Percentiles rank a stretch among this genome's conserved stretches.
Evolutionary conservation across 2,113 vertebrate species (phyloP).

Genomic region (Rhagologus leucostigma): DNA sequence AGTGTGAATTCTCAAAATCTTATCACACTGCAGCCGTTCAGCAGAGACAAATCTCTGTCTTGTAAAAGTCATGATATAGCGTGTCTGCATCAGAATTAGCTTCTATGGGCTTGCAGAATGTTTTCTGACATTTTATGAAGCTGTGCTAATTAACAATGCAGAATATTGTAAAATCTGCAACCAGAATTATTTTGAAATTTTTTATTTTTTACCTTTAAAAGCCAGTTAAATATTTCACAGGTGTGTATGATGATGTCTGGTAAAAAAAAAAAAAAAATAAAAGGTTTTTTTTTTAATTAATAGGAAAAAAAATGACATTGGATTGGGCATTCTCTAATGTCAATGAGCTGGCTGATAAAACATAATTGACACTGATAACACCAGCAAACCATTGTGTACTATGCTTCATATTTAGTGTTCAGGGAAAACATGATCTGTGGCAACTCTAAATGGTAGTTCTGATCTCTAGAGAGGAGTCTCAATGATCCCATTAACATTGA

Average conservation of each 20-base stretch:
- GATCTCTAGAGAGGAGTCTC: conserved; percentile 23
- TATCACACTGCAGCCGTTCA: background rate
- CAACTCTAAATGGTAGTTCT: background rate
- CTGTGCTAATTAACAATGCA: background rate
- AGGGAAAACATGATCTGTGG: conserved; percentile 15
- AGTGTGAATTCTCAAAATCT: background rate
- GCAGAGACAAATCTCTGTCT: background rate
- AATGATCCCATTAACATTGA: conserved; percentile 55
- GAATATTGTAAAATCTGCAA: background rate
- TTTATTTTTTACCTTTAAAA: background rate
- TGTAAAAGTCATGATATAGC: background rate
- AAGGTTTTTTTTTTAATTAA: background rate
- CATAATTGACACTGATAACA: background rate
- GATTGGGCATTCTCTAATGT: background rate
- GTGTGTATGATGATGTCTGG: background rate
- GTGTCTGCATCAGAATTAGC: background rate
- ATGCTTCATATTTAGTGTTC: background rate
- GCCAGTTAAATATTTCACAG: background rate
- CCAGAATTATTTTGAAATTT: background rate
- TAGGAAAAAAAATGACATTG: background rate
- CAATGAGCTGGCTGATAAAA: background rate
- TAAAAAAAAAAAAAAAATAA: background rate
- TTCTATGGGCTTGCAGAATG: background rate
- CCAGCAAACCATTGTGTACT: background rate
- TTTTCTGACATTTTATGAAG: background rate